Evolutionary conservation across 1,140 invertebrate genomes (phyloP).

Genomic region (Brachionus paranguensis): DNA sequence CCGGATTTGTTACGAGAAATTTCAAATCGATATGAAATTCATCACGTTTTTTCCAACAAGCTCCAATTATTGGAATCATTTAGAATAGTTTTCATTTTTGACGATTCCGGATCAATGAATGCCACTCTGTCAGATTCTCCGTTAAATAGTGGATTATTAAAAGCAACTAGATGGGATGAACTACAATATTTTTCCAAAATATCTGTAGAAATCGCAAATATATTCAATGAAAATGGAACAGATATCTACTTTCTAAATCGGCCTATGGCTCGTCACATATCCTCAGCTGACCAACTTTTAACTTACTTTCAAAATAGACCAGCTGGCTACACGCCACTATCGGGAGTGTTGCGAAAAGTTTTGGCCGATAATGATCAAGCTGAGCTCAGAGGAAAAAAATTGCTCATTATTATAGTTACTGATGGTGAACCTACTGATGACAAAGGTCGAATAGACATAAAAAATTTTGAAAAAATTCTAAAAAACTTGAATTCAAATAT

Average conservation of each 20-base stretch:
- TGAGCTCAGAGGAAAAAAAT: background rate
- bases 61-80: background rate
- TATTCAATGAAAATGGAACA: background rate
- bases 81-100: slow-evolving; percentile 26
- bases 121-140: background rate
- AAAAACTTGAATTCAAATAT: background rate
- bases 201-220: background rate
- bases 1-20: background rate
- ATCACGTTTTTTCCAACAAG: background rate
- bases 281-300: background rate
- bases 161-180: slow-evolving; percentile 30
- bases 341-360: background rate
- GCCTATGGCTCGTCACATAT: background rate
- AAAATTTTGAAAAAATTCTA: background rate
- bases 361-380: background rate
- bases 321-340: background rate
- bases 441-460: background rate
- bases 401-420: background rate
- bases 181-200: slow-evolving; percentile 3
- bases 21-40: background rate
- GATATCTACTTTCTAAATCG: slow-evolving; percentile 35
- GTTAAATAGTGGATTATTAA: background rate
- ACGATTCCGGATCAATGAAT: slow-evolving; percentile 33
- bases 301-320: background rate
- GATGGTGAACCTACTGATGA: slow-evolving; percentile 21